These are phyloP conservation scores for Apolygus lucorum DNA, from an alignment of 1,140 invertebrate species.

Conservation along the genomic window DNA sequence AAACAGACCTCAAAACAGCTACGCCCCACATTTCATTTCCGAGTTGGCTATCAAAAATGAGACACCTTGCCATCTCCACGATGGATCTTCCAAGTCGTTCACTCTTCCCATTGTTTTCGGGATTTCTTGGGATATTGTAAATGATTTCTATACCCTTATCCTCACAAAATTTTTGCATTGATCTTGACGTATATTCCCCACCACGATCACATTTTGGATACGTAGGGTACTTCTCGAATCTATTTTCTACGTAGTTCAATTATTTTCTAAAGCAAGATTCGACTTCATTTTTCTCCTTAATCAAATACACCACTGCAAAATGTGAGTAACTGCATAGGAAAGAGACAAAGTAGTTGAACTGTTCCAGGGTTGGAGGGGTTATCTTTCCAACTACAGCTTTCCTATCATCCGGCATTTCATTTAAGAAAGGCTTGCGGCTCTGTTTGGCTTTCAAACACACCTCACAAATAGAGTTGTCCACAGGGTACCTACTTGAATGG, in stretches of 20 bases:
- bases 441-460: not conserved
- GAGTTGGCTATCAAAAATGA: not conserved
- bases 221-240: not conserved
- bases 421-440: not conserved
- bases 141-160: not conserved
- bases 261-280: not conserved
- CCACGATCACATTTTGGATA: slow-evolving; percentile 8
- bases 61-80: not conserved
- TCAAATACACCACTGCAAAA: not conserved
- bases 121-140: slow-evolving; percentile 18
- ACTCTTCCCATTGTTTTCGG: slow-evolving; percentile 1
- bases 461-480: not conserved
- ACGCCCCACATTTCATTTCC: not conserved
- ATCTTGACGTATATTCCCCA: slow-evolving; percentile 9
- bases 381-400: not conserved
- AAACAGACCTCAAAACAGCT: not conserved
- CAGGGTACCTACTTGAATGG: no score
- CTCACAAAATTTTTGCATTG: no score
- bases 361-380: not conserved
- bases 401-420: not conserved
- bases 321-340: not conserved
- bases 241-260: not conserved
- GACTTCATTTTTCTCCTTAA: not conserved
- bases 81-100: slow-evolving; percentile 2
- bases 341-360: not conserved